phyloP scores from a whole-genome alignment of 1,140 invertebrate species.

The Penaeus chinensis region DNA sequence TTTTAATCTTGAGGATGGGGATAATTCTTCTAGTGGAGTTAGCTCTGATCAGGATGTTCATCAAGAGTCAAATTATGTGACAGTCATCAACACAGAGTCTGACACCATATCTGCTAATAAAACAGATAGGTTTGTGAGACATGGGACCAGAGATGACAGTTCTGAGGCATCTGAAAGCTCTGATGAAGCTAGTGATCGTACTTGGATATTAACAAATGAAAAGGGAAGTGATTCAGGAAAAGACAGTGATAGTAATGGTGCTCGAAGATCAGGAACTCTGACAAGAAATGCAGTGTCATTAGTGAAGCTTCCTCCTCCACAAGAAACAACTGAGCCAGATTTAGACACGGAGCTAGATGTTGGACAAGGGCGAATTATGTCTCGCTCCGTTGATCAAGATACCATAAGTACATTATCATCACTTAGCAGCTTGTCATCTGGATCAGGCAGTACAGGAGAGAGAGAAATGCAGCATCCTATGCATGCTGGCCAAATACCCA shows the following conservation, averaged over 20 bases:
- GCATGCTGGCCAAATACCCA: slow-evolving; percentile 26
- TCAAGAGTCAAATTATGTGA: slow-evolving; percentile 67
- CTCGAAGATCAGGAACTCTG: slow-evolving; percentile 66
- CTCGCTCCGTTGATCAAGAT: slow-evolving; percentile 53
- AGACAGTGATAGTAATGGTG: slow-evolving; percentile 55
- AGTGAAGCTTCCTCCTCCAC: slow-evolving; percentile 82
- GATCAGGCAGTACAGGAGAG: slow-evolving; percentile 54
- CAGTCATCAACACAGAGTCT: slow-evolving; percentile 65
- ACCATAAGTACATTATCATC: slow-evolving; percentile 60
- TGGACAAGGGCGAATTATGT: slow-evolving; percentile 21
- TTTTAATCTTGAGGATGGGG: slow-evolving; percentile 77
- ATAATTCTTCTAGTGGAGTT: slow-evolving; percentile 87
- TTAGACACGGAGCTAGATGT: slow-evolving; percentile 74
- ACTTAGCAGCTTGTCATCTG: slow-evolving; percentile 58
- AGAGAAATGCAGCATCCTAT: slow-evolving; percentile 38
- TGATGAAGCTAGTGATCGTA: slow-evolving; percentile 67
- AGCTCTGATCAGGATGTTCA: slow-evolving; percentile 85
- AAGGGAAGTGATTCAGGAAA: slow-evolving; percentile 61
- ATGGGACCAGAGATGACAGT: slow-evolving; percentile 58
- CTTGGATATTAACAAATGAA: slow-evolving; percentile 66
- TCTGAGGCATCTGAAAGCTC: slow-evolving; percentile 66
- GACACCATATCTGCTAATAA: slow-evolving; percentile 66
- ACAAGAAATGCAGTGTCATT: slow-evolving; percentile 80
- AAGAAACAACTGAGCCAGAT: slow-evolving; percentile 75
- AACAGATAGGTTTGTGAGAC: slow-evolving; percentile 66